Percentiles rank a stretch among this genome's conserved stretches.
Conservation (phyloP, 1,140 invertebrate genomes). For the Sweltsa coloradensis region DNA sequence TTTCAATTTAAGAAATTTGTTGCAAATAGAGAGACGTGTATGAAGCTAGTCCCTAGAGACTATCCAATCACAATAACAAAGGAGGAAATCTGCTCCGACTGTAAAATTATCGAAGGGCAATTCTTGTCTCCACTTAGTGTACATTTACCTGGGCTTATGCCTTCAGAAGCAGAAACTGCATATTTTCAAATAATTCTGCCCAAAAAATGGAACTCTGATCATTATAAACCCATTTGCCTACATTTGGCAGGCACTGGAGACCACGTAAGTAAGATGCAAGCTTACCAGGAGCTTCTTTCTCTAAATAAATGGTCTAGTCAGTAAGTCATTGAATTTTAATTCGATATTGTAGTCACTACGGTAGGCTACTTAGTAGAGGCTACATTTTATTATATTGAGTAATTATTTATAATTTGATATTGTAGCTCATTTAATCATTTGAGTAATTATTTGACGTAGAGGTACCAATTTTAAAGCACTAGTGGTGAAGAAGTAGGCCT, state of each 20-base stretch:
- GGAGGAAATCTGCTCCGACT: slow-evolving; percentile 66
- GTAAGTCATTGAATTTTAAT: no score
- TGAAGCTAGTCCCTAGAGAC: slow-evolving; percentile 63
- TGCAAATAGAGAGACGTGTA: slow-evolving; percentile 69
- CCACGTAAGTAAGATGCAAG: slow-evolving; percentile 86
- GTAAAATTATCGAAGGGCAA: slow-evolving; percentile 70
- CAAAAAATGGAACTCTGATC: slow-evolving; percentile 54
- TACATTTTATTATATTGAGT: no score
- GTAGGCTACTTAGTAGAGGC: no score
- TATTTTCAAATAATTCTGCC: slow-evolving; percentile 80
- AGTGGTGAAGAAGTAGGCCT: no score
- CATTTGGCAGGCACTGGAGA: slow-evolving; percentile 97
- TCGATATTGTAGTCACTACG: no score
- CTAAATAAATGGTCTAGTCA: no score
- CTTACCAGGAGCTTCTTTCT: no score
- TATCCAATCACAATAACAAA: slow-evolving; percentile 85
- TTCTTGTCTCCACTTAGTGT: slow-evolving; percentile 77
- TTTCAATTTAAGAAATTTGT: slow-evolving; percentile 84
- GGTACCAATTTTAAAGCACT: no score
- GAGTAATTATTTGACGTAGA: no score
- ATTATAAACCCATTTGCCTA: slow-evolving; percentile 74
- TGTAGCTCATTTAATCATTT: no score
- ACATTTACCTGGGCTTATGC: slow-evolving; percentile 76
- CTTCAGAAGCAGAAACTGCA: slow-evolving; percentile 65
- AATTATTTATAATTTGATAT: no score